Conservation (phyloP, 2,797 vertebrate genomes). For the Alcedo quadribrachys region DNA sequence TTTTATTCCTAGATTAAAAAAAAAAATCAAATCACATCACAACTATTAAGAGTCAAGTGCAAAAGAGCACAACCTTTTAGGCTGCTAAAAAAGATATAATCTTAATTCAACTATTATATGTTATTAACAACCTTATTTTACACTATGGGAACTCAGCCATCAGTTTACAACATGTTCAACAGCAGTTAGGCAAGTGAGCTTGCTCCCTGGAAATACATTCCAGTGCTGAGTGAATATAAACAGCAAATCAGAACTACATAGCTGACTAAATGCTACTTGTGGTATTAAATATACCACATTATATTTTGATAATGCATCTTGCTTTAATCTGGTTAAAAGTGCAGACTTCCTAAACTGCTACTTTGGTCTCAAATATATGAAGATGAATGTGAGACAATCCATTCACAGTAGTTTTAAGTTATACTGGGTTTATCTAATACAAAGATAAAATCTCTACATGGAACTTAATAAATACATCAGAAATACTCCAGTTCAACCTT, state of each 20-base stretch:
- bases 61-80: background rate
- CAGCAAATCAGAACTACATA: background rate
- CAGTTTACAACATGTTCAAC: background rate
- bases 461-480: background rate
- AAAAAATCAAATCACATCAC: background rate
- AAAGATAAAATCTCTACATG: background rate
- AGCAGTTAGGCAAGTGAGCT: background rate
- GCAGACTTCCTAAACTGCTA: background rate
- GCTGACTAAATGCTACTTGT: background rate
- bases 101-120: background rate
- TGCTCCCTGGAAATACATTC: background rate
- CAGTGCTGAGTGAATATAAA: background rate
- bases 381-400: background rate
- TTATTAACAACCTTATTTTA: conserved; percentile 17
- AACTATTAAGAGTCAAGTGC: background rate
- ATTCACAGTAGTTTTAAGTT: background rate
- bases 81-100: background rate
- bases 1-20: background rate
- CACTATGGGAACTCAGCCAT: background rate
- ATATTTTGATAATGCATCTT: background rate
- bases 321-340: background rate
- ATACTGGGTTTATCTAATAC: background rate
- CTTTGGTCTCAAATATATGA: background rate
- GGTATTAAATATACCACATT: background rate
- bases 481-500: background rate